phyloP scores from a whole-genome alignment of 2,888 invertebrate species.

The Campoplex nolae region DNA sequence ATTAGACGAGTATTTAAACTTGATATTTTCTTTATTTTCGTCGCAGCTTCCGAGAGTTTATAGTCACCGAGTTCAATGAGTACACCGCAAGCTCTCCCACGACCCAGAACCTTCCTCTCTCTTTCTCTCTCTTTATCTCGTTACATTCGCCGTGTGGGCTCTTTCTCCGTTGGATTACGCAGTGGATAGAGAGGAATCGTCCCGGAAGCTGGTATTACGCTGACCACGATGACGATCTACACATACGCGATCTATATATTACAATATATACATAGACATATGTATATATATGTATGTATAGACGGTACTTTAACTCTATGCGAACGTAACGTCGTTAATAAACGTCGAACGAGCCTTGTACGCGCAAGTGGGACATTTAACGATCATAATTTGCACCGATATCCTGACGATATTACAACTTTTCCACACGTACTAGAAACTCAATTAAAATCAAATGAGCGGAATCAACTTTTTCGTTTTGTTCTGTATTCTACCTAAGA shows the following conservation, averaged over 20 bases:
- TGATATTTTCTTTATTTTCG: slow-evolving; percentile 7
- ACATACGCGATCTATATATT: slow-evolving; percentile 15
- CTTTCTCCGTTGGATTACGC: slow-evolving; percentile 44
- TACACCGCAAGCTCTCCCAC: slow-evolving; percentile 62
- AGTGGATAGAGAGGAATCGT: slow-evolving; percentile 42
- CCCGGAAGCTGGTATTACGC: slow-evolving; percentile 63
- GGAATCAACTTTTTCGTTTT: neutral
- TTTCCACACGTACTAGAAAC: slow-evolving; percentile 19
- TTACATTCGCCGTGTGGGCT: slow-evolving; percentile 24
- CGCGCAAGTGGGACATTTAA: slow-evolving; percentile 17
- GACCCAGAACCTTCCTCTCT: slow-evolving; percentile 51
- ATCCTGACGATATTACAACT: slow-evolving; percentile 27
- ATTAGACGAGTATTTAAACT: neutral
- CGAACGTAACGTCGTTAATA: slow-evolving; percentile 54
- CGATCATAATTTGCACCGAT: slow-evolving; percentile 16
- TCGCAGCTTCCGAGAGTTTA: slow-evolving; percentile 27
- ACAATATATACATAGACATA: neutral
- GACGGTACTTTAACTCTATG: slow-evolving; percentile 34
- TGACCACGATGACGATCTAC: slow-evolving; percentile 47
- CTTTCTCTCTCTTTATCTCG: slow-evolving; percentile 36
- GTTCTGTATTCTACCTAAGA: neutral
- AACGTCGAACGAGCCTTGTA: slow-evolving; percentile 55
- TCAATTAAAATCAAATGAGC: neutral
- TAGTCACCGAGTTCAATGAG: slow-evolving; percentile 46
- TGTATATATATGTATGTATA: neutral